phyloP scores from a whole-genome alignment of 2,797 vertebrate genomes.

The Poecilia wingei region DNA sequence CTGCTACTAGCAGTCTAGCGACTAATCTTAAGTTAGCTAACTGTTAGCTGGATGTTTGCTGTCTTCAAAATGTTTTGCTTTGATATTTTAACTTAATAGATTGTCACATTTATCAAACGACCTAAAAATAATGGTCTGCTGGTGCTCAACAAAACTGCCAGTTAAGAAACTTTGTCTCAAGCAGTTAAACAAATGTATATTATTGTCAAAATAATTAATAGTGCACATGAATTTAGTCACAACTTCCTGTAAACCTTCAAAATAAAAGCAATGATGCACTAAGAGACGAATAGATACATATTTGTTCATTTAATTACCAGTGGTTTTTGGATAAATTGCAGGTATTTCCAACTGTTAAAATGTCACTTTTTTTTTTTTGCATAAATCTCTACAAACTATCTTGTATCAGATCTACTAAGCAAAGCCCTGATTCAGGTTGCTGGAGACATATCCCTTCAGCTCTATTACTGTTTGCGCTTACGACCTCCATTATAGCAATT shows the following conservation, averaged over 20 bases:
- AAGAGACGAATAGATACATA: not conserved
- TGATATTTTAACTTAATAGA: not conserved
- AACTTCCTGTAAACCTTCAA: not conserved
- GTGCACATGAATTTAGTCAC: not conserved
- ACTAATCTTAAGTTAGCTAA: not conserved
- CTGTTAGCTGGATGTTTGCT: not conserved
- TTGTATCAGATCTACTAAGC: slow-evolving; percentile 75
- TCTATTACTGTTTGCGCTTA: slow-evolving; percentile 83
- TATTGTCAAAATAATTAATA: slow-evolving; percentile 1
- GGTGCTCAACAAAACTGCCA: not conserved
- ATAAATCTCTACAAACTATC: slow-evolving; percentile 56
- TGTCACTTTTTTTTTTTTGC: not conserved
- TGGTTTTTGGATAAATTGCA: not conserved
- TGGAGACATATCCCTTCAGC: slow-evolving; percentile 73
- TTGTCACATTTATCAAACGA: not conserved
- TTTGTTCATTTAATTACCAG: not conserved
- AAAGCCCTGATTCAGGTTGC: slow-evolving; percentile 75
- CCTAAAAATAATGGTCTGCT: not conserved
- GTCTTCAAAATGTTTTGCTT: not conserved
- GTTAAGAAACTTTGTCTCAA: not conserved
- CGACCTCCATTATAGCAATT: slow-evolving; percentile 84
- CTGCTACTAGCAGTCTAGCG: not conserved
- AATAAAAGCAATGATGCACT: not conserved
- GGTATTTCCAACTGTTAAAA: not conserved
- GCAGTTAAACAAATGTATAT: not conserved